Conservation (phyloP, 2,888 invertebrate species). For the Chloroclysta siterata region DNA sequence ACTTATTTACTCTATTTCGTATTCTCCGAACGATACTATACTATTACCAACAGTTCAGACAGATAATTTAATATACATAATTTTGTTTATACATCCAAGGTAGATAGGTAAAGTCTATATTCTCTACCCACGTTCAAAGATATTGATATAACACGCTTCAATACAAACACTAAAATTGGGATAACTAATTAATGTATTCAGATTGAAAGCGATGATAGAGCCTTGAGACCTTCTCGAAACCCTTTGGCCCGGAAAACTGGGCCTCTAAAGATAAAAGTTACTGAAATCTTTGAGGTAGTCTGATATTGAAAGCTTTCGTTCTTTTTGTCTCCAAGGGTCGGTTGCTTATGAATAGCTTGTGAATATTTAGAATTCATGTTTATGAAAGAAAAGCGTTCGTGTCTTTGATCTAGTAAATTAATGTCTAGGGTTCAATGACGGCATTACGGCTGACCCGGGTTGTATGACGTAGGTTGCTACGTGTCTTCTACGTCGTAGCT, state of each 20-base stretch:
- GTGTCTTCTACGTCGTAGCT: not conserved
- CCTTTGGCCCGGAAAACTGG: slow-evolving; percentile 25
- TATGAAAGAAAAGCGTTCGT: slow-evolving; percentile 7
- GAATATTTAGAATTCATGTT: slow-evolving; percentile 22
- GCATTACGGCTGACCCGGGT: not conserved
- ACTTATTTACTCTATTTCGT: not conserved
- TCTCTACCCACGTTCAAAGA: not conserved
- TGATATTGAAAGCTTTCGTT: slow-evolving; percentile 23
- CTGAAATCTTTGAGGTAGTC: slow-evolving; percentile 23
- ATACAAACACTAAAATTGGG: slow-evolving; percentile 24
- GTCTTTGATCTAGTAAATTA: slow-evolving; percentile 23
- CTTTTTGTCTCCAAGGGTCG: slow-evolving; percentile 24
- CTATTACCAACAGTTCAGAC: slow-evolving; percentile 14
- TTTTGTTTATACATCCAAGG: slow-evolving; percentile 17
- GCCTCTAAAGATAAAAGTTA: slow-evolving; percentile 19
- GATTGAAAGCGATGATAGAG: slow-evolving; percentile 23
- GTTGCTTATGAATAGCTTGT: slow-evolving; percentile 18
- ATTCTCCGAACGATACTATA: slow-evolving; percentile 1
- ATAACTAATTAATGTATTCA: slow-evolving; percentile 29
- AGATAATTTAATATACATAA: slow-evolving; percentile 15
- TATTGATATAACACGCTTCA: slow-evolving; percentile 21
- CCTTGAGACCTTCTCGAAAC: slow-evolving; percentile 11
- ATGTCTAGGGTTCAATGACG: slow-evolving; percentile 8
- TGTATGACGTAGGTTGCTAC: not conserved
- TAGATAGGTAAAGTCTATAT: slow-evolving; percentile 11